A percentile compares a stretch with the other conserved stretches of the same genome.
phyloP scores from a whole-genome alignment of 2,888 invertebrate species.

The Theodoxus fluviatilis region DNA sequence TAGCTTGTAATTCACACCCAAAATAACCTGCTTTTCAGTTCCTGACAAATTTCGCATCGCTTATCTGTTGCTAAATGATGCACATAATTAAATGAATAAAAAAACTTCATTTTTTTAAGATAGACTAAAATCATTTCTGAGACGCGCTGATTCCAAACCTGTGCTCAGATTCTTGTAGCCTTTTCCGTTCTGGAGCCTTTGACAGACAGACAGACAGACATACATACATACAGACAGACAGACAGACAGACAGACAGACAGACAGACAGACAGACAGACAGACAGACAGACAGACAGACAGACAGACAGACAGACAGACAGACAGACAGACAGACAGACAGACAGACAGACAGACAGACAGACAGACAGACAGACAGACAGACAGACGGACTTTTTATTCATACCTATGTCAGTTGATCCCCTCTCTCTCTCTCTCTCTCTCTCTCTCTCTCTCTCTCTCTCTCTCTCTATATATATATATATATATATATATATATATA shows the following conservation, averaged over 20 bases:
- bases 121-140: no score
- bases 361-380: slow-evolving; percentile 15
- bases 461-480: not conserved
- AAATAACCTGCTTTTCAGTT: no score
- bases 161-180: no score
- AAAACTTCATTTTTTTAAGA: no score
- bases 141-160: no score
- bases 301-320: slow-evolving; percentile 17
- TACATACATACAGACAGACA: slow-evolving; percentile 1
- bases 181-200: no score
- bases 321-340: slow-evolving; percentile 18
- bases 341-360: slow-evolving; percentile 23
- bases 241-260: slow-evolving; percentile 7
- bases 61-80: no score
- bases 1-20: no score
- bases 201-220: no score
- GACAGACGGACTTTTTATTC: not conserved
- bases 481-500: no score
- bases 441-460: not conserved
- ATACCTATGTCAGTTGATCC: not conserved
- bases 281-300: slow-evolving; percentile 19
- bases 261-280: slow-evolving; percentile 17
- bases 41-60: no score
- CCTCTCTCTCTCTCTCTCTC: not conserved
- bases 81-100: no score